Conservation (phyloP, 37 sponge, comb jelly and placozoan genomes). For the Diacarnus erythraeanus region DNA sequence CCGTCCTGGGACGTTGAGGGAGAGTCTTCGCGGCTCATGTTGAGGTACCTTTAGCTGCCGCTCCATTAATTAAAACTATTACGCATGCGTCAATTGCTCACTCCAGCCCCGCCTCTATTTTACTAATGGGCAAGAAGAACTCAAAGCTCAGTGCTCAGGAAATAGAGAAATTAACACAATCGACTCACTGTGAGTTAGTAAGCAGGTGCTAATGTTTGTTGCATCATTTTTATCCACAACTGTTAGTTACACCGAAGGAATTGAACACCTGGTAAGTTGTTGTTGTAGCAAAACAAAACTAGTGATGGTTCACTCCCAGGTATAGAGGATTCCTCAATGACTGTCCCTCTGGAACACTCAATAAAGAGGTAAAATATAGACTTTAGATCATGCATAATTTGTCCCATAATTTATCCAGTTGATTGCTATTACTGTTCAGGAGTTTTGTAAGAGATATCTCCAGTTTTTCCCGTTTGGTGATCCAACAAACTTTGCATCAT, state of each 20-base stretch:
- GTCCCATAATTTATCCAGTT: background rate
- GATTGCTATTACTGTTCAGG: conserved; percentile 14
- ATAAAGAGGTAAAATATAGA: conserved; percentile 31
- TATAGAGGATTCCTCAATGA: conserved; percentile 77
- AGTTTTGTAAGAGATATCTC: conserved; percentile 68
- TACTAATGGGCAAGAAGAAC: conserved; percentile 66
- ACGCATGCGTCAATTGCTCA: background rate
- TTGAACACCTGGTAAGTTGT: conserved; percentile 62
- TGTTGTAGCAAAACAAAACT: too few relatives aligned
- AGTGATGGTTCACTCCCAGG: too few relatives aligned
- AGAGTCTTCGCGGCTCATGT: background rate
- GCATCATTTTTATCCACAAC: background rate
- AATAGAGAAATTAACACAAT: conserved; percentile 48
- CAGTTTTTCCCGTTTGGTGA: conserved; percentile 84
- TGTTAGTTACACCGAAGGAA: conserved; percentile 59
- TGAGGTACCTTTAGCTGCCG: background rate
- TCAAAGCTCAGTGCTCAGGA: conserved; percentile 56
- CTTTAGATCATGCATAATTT: background rate
- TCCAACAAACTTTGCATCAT: conserved; percentile 46
- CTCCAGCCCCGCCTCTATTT: conserved; percentile 22
- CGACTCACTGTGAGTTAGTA: conserved; percentile 72
- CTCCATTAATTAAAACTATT: background rate
- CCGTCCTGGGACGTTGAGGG: background rate
- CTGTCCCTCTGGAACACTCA: conserved; percentile 74
- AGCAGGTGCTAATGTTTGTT: background rate